Base-by-base conservation (phyloP, 2,113 vertebrate genomes). In the Caranx melampygus region DNA sequence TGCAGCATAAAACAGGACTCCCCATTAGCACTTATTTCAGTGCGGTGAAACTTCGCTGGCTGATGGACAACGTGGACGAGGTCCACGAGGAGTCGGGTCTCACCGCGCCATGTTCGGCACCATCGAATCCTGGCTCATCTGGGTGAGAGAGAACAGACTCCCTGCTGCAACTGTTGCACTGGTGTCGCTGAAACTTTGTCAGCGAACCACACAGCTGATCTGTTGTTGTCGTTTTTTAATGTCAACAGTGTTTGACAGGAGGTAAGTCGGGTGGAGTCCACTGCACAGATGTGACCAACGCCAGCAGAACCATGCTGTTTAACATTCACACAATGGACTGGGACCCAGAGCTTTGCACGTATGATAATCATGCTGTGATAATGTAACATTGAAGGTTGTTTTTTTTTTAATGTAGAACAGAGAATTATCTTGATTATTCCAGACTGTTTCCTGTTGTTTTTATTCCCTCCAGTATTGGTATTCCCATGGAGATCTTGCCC, bases 21-120 rank as follows among this genome's bases (percentile, higher is more conserved):
- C 98, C 98, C 6, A 96, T 99, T 92, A 99, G 97, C 92, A 99
- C 98, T 3, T 99, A 99, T 85, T 99, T 99, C 92, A 99, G 98
- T 78, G 98, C 98, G 0, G 96, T 99, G 84, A 99, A 99, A 81
- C 94, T 99, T n/a, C 96, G 96, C 9, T 99, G 98, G 98, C 90
- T 99, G 83, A 95, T 99, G 89, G 97, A 99, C 92, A 99, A 99
- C 1, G 96, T 98, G 51, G 90, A 93, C 12, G 87, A 94, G 37
- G 95, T 98, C 34, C 95, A 80, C 0, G 51, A 93, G 58, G 98
- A 97, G 94, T 98, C 2, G 77, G 91, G 42, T 95, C 96, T 12
- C 90, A 92, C 51, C 94, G 95, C 57, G 98, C 97, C 74, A 91
- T 98, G 94, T 99, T 99, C 60, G 98, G 98, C 5, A 99, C 98